Base-by-base conservation (phyloP, 2,113 vertebrate genomes). In the Mastomys natalensis region DNA sequence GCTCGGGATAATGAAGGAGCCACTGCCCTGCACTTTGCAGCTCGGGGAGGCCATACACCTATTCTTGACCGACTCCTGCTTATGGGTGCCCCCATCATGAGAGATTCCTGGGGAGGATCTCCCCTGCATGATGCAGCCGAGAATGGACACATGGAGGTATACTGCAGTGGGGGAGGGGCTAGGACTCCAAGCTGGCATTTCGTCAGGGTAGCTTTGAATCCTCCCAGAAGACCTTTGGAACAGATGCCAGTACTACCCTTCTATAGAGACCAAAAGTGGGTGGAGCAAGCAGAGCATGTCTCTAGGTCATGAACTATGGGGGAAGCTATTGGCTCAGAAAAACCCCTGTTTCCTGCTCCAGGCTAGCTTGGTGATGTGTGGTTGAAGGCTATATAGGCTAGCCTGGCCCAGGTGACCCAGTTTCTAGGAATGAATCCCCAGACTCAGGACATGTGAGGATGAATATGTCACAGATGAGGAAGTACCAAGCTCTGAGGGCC, bases 91-190 rank as follows among this genome's bases (percentile, higher is more conserved):
- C 98, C 98, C 53, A 90, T 99, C 96, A 95, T 98, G 87, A 98
- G 98, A 86, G 99, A 99, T 93, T 98, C 98, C 95, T 99, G 99
- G 99, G 99, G 99, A 4, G 99, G 99, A 62, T 99, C 99, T 2
- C 99, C 99, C 0, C 98, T 99, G 74, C 99, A 99, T 10, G 99
- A 99, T 5, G 99, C 99, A 1, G 99, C 99, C 0, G 99, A 99
- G 97, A 99, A 99, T 1, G 99, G 99, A 76, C 98, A 99, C 89
- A 73, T 99, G 96, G 98, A 99, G 99, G 99, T 99, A 81, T 31
- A 66, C 0, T 0, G 7, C 0, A 0, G 55, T 31, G 15, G 73
- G 13, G 22, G 40, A 1, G 72, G 37, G n/a, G 72, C 4, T 48
- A 11, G 55, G 37, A 3, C 10, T 21, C 2, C 0, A 16, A 55